A percentile compares a stretch with the other conserved stretches of the same genome.
phyloP scores from a whole-genome alignment of 2,888 invertebrate species.

The Hydrotaea cyrtoneurina region DNA sequence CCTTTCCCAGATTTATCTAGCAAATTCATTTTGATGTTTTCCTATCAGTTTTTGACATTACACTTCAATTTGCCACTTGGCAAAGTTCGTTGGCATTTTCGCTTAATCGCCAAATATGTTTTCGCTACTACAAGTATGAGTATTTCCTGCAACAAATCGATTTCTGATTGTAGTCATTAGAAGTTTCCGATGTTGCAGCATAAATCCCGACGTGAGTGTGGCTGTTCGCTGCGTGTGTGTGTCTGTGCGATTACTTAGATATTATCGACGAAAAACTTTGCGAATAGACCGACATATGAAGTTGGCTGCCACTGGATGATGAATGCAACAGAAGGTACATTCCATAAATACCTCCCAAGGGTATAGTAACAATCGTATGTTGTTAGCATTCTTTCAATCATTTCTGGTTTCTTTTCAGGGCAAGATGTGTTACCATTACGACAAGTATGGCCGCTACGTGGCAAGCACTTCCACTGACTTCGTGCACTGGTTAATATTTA shows the following conservation, averaged over 20 bases:
- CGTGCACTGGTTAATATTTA: constrained; percentile 35
- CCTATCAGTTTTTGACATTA: constrained; percentile 59
- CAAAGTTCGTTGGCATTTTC: constrained; percentile 49
- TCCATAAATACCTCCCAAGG: constrained; percentile 74
- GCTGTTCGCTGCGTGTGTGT: not conserved
- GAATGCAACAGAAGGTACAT: constrained; percentile 69
- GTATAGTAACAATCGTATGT: constrained; percentile 63
- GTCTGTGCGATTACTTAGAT: constrained; percentile 52
- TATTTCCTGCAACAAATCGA: constrained; percentile 75
- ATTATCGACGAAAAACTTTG: constrained; percentile 68
- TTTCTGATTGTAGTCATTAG: constrained; percentile 79
- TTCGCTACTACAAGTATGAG: constrained; percentile 6
- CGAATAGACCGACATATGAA: constrained; percentile 52
- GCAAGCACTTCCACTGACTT: not conserved
- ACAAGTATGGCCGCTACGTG: not conserved
- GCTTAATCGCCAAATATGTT: constrained; percentile 59
- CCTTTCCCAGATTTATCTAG: too few relatives aligned
- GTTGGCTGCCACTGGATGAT: constrained; percentile 36
- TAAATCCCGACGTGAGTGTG: not conserved
- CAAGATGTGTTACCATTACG: constrained; percentile 25
- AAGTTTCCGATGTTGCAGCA: constrained; percentile 54
- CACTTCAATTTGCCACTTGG: constrained; percentile 36
- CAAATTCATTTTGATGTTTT: constrained; percentile 72
- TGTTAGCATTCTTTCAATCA: constrained; percentile 55
- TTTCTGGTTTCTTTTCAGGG: constrained; percentile 17